Evolutionary conservation across 2,888 invertebrate species (phyloP).

Genomic region (Drosophila prostipennis): DNA sequence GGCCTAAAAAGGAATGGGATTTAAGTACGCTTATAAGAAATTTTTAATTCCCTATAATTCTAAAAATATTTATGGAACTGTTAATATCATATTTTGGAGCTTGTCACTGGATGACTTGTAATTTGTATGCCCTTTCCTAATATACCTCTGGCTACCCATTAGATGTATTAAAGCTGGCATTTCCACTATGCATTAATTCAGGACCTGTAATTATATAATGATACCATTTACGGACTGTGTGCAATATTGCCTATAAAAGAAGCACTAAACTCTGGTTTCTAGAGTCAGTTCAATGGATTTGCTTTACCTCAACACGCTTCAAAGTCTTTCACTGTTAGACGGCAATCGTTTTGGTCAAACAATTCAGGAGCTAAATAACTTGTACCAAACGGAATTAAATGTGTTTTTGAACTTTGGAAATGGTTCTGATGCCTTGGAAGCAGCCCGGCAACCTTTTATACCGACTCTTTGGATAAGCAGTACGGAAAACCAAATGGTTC

Average conservation of each 20-base stretch:
- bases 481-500: conserved; percentile 19
- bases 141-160: background rate
- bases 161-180: conserved; percentile 4
- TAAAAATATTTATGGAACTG: no score
- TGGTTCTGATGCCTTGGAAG: conserved; percentile 12
- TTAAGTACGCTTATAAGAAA: no score
- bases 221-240: background rate
- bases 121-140: background rate
- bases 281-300: conserved; percentile 48
- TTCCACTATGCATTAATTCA: background rate
- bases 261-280: background rate
- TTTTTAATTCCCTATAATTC: no score
- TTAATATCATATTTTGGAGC: no score
- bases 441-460: conserved; percentile 2
- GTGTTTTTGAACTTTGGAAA: conserved; percentile 52
- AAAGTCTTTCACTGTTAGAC: conserved; percentile 48
- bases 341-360: conserved; percentile 37
- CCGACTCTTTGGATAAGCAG: conserved; percentile 44
- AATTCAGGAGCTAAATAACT: conserved; percentile 45
- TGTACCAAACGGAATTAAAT: conserved; percentile 57
- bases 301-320: conserved; percentile 51
- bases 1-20: no score
- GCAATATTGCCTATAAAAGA: conserved; percentile 48
- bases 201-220: conserved; percentile 16
- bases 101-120: background rate